Conservation (phyloP, 1,140 invertebrate genomes). For the Bombus superbus region DNA sequence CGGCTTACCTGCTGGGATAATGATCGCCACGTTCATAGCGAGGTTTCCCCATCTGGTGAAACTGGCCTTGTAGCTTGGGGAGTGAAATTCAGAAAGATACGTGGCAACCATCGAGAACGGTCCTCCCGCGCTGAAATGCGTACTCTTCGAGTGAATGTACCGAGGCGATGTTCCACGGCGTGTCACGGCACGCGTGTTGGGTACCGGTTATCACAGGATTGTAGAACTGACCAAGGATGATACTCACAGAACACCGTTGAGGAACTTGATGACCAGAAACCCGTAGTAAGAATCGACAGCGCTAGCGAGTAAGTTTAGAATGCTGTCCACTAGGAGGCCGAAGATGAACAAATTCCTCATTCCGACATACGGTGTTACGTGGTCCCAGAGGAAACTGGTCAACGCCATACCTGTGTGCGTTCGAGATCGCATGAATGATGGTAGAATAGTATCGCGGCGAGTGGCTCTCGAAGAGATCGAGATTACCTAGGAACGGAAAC, state of each 20-base stretch:
- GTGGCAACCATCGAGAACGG: constrained; percentile 75
- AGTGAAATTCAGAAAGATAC: constrained; percentile 80
- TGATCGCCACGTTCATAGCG: constrained; percentile 70
- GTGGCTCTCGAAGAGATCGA: neutral
- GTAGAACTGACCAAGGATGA: neutral
- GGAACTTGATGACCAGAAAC: constrained; percentile 83
- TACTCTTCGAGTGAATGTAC: neutral
- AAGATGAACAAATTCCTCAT: constrained; percentile 81
- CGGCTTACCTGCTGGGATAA: constrained; percentile 77
- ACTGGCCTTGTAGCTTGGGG: constrained; percentile 68
- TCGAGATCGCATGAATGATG: neutral
- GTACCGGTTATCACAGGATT: no score
- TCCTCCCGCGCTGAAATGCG: constrained; percentile 74
- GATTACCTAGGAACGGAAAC: constrained; percentile 75
- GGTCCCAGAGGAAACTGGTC: constrained; percentile 84
- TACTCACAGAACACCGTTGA: constrained; percentile 85
- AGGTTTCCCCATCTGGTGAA: constrained; percentile 74
- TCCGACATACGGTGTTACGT: constrained; percentile 81
- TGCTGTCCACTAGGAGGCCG: constrained; percentile 83
- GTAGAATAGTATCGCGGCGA: no score
- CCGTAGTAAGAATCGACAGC: constrained; percentile 82
- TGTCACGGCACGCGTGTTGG: neutral
- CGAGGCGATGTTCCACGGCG: no score
- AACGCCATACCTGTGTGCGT: constrained; percentile 83
- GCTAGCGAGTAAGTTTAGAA: constrained; percentile 82